Conservation (phyloP, 2,888 invertebrate genomes). For the Tromatobia lineatoria region DNA sequence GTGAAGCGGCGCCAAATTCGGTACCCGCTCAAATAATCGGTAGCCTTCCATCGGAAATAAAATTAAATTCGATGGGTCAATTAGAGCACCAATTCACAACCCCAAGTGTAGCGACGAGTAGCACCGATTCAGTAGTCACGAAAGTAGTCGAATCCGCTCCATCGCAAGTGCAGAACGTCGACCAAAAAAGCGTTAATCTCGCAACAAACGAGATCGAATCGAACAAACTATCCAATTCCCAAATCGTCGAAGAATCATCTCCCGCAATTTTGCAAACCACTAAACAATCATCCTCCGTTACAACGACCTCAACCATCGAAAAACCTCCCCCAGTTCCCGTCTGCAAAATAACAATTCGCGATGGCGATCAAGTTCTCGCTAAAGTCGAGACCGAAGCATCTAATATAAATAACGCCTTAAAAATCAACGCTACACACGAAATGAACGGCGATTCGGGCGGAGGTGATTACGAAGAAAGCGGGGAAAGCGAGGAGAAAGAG, state of each 20-base stretch:
- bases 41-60: background rate
- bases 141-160: conserved; percentile 60
- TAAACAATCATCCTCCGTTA: conserved; percentile 75
- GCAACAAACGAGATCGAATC: conserved; percentile 33
- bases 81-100: conserved; percentile 39
- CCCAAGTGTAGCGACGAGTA: background rate
- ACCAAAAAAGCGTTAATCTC: conserved; percentile 66
- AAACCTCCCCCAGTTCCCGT: conserved; percentile 77
- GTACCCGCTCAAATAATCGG: conserved; percentile 81
- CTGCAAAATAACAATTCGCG: conserved; percentile 90
- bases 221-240: conserved; percentile 52
- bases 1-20: conserved; percentile 87
- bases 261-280: conserved; percentile 71
- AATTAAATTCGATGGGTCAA: conserved; percentile 20
- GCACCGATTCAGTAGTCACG: background rate
- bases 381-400: conserved; percentile 86
- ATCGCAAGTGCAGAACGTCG: conserved; percentile 75
- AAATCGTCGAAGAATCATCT: conserved; percentile 72
- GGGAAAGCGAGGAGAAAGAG: conserved; percentile 60
- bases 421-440: conserved; percentile 73
- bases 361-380: conserved; percentile 90
- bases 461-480: conserved; percentile 74
- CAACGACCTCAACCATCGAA: conserved; percentile 71
- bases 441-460: conserved; percentile 79
- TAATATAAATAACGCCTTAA: conserved; percentile 79